Percentiles rank a stretch among this genome's conserved stretches.
Evolutionary conservation across 2,888 invertebrate genomes (phyloP).

Genomic region (Melitaea athalia): DNA sequence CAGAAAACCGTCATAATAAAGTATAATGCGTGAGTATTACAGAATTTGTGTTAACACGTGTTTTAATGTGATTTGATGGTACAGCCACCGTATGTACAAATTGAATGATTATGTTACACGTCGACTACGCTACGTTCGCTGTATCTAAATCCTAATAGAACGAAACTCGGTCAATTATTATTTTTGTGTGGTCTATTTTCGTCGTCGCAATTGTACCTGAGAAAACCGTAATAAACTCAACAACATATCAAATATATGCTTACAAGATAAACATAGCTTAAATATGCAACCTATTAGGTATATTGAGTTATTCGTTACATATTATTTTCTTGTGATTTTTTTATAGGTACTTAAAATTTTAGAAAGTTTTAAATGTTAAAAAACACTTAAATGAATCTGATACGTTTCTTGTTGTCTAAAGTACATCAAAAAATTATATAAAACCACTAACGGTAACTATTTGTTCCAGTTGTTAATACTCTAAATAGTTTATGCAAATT

Average conservation of each 20-base stretch:
- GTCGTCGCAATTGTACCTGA: neutral
- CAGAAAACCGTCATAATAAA: constrained; percentile 54
- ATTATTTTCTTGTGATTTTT: too few relatives aligned
- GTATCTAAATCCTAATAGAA: constrained; percentile 15
- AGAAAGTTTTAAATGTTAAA: too few relatives aligned
- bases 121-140: constrained; percentile 24
- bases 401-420: too few relatives aligned
- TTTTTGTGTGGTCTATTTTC: constrained; percentile 55
- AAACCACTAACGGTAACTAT: too few relatives aligned
- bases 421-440: too few relatives aligned
- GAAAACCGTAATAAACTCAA: neutral
- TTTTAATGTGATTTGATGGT: constrained; percentile 47
- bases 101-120: constrained; percentile 43
- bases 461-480: too few relatives aligned
- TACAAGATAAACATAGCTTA: neutral
- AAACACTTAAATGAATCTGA: too few relatives aligned
- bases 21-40: constrained; percentile 64
- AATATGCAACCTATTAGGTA: neutral
- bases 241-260: too few relatives aligned
- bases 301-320: neutral
- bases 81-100: constrained; percentile 53
- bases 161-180: constrained; percentile 50
- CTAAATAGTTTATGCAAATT: too few relatives aligned
- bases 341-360: too few relatives aligned
- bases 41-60: constrained; percentile 60